Percentiles rank a stretch among this genome's conserved stretches.
Evolutionary conservation across 2,888 invertebrate species (phyloP).

Genomic region (Catocala sponsa): DNA sequence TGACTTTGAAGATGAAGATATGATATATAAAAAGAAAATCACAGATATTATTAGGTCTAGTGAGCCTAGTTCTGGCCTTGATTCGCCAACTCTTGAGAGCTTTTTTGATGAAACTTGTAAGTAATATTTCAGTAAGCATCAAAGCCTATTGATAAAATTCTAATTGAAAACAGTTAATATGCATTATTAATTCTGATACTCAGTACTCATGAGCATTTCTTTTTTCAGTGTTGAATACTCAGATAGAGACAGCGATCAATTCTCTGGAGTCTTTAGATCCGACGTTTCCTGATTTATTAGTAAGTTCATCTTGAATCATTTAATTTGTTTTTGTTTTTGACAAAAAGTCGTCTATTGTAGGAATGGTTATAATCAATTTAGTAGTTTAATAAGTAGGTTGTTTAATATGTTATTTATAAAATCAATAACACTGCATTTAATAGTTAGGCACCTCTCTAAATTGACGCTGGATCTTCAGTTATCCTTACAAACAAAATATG

Average conservation of each 20-base stretch:
- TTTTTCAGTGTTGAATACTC: conserved; percentile 56
- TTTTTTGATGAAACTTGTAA: conserved; percentile 61
- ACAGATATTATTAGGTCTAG: conserved; percentile 12
- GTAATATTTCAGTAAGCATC: conserved; percentile 25
- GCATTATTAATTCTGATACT: not conserved
- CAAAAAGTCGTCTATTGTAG: too few species aligned
- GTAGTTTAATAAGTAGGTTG: too few species aligned
- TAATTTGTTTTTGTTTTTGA: too few species aligned
- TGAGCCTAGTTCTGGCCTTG: conserved; percentile 9
- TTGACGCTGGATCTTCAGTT: too few species aligned
- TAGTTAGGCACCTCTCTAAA: too few species aligned
- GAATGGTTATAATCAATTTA: too few species aligned
- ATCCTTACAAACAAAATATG: too few species aligned
- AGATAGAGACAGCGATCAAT: conserved; percentile 57
- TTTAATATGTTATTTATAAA: too few species aligned
- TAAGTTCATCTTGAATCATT: conserved; percentile 40
- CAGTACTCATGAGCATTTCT: conserved; percentile 1
- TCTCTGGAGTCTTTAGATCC: conserved; percentile 53
- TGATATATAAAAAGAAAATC: conserved; percentile 52
- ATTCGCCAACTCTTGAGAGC: conserved; percentile 44
- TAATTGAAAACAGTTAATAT: not conserved
- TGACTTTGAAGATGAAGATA: conserved; percentile 42
- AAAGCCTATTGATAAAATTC: not conserved
- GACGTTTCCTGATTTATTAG: conserved; percentile 61
- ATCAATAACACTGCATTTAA: too few species aligned